phyloP scores from a whole-genome alignment of 2,113 vertebrate species.

The Nothoprocta pentlandii region DNA sequence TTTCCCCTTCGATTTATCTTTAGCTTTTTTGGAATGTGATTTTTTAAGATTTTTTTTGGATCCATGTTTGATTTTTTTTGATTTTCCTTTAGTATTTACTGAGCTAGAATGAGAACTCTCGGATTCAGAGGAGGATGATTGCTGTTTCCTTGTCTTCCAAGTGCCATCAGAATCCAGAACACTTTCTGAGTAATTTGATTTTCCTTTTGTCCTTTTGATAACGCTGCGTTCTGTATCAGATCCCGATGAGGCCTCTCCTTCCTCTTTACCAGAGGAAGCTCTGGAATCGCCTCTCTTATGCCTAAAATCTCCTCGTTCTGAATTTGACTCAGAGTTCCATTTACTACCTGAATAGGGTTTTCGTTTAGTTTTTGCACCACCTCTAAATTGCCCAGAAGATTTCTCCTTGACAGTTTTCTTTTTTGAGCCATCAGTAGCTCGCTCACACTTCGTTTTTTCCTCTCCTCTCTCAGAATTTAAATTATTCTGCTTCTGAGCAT shows the following conservation, averaged over 20 bases:
- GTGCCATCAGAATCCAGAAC: neutral
- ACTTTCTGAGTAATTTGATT: slow-evolving; percentile 32
- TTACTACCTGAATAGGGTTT: slow-evolving; percentile 79
- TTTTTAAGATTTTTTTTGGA: slow-evolving; percentile 78
- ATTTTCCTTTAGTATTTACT: slow-evolving; percentile 74
- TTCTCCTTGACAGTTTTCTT: slow-evolving; percentile 70
- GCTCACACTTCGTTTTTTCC: slow-evolving; percentile 72
- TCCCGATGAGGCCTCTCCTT: slow-evolving; percentile 93
- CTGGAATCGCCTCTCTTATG: slow-evolving; percentile 55
- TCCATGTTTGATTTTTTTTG: slow-evolving; percentile 84
- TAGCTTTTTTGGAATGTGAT: slow-evolving; percentile 77
- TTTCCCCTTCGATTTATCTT: slow-evolving; percentile 87
- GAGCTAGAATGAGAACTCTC: slow-evolving; percentile 65
- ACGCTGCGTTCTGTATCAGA: slow-evolving; percentile 80
- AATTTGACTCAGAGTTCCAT: slow-evolving; percentile 90
- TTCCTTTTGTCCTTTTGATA: slow-evolving; percentile 48
- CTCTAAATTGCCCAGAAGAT: slow-evolving; percentile 41
- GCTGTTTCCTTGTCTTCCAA: slow-evolving; percentile 49
- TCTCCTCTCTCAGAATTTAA: slow-evolving; percentile 40
- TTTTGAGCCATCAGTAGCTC: slow-evolving; percentile 77
- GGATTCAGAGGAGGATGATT: slow-evolving; percentile 41
- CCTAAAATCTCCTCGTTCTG: slow-evolving; percentile 75
- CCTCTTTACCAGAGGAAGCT: slow-evolving; percentile 88
- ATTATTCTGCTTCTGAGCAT: slow-evolving; percentile 53
- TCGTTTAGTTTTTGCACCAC: slow-evolving; percentile 61